phyloP scores from a whole-genome alignment of 2,888 invertebrate species.

The Tenthredo amoena region DNA sequence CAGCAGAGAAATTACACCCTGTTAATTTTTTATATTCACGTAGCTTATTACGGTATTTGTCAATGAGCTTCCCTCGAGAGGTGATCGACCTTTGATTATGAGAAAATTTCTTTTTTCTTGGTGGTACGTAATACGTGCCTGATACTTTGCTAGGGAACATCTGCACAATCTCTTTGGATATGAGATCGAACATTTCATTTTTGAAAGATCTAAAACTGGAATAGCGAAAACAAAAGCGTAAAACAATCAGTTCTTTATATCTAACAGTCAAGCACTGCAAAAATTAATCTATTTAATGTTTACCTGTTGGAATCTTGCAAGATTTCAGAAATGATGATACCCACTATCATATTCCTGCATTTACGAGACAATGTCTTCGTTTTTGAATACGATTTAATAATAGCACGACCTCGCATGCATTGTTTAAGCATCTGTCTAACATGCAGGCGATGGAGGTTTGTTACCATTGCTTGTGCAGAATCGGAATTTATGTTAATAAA shows the following conservation, averaged over 20 bases:
- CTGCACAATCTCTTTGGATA: constrained; percentile 17
- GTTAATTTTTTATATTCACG: constrained; percentile 42
- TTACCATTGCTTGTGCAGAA: background rate
- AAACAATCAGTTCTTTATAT: constrained; percentile 8
- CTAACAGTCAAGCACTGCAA: background rate
- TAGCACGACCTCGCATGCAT: constrained; percentile 38
- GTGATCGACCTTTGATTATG: background rate
- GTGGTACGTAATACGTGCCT: constrained; percentile 44
- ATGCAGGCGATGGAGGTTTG: constrained; percentile 30
- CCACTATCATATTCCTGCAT: constrained; percentile 38
- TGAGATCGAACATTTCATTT: constrained; percentile 20
- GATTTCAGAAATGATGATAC: constrained; percentile 21
- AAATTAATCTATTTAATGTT: background rate
- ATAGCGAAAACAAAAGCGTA: background rate
- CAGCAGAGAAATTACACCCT: background rate
- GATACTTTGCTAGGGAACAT: background rate
- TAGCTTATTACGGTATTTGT: constrained; percentile 35
- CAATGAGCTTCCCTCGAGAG: constrained; percentile 30
- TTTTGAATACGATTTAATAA: constrained; percentile 28
- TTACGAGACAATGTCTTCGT: constrained; percentile 8
- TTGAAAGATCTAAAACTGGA: constrained; percentile 13
- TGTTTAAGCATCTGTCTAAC: constrained; percentile 29
- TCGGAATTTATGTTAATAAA: background rate
- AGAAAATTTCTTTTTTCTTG: constrained; percentile 41
- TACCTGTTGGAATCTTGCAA: constrained; percentile 20